Evolutionary conservation across 2,797 vertebrate genomes (phyloP).

Genomic region (Lagodon rhomboides): DNA sequence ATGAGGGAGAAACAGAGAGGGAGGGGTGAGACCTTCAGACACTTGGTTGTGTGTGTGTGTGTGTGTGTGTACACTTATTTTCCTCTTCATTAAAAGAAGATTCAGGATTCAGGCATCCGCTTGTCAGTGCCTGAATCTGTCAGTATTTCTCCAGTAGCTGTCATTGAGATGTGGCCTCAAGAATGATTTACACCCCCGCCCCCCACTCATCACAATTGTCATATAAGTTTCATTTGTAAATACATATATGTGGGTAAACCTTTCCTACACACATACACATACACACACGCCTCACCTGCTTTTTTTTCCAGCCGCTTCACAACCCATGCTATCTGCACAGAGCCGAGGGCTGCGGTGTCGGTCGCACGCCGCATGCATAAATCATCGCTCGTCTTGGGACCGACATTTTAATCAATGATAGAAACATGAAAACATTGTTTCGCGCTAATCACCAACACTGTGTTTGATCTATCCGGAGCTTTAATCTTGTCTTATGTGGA

Average conservation of each 20-base stretch:
- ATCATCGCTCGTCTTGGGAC: constrained; percentile 55
- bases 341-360: constrained; percentile 29
- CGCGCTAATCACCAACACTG: constrained; percentile 68
- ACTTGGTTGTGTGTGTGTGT: constrained; percentile 23
- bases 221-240: constrained; percentile 43
- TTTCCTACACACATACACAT: not conserved
- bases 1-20: constrained; percentile 41
- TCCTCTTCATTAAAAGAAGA: constrained; percentile 72
- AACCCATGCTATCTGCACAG: constrained; percentile 16
- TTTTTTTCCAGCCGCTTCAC: constrained; percentile 13
- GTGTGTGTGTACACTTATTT: constrained; percentile 28
- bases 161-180: constrained; percentile 59
- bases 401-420: constrained; percentile 70
- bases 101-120: constrained; percentile 31
- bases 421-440: constrained; percentile 64
- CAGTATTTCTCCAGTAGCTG: constrained; percentile 57
- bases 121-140: constrained; percentile 63
- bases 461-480: constrained; percentile 70
- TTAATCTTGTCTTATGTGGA: constrained; percentile 69
- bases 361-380: constrained; percentile 50
- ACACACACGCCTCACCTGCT: not conserved
- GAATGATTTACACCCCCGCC: constrained; percentile 28
- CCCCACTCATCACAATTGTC: constrained; percentile 40
- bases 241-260: constrained; percentile 27
- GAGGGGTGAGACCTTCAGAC: constrained; percentile 44